Conservation (phyloP, 2,113 vertebrate genomes). For the Brachionichthys hirsutus region DNA sequence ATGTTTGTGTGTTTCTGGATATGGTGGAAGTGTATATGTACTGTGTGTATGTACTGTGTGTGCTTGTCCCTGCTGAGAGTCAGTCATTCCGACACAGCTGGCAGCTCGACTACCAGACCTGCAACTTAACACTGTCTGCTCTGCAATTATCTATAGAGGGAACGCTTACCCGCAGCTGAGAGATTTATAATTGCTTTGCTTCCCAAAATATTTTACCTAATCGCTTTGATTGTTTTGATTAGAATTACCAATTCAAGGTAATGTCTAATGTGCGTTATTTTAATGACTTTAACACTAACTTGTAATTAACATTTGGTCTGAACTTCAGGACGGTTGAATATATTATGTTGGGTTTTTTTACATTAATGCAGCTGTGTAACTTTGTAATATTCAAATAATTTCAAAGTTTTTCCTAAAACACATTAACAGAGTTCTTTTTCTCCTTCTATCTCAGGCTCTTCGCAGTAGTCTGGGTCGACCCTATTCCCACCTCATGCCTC, state of each 20-base stretch:
- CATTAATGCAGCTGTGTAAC: neutral
- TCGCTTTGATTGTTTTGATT: constrained; percentile 36
- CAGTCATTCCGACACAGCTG: constrained; percentile 65
- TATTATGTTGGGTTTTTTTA: constrained; percentile 6
- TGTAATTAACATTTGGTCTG: neutral
- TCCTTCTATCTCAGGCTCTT: constrained; percentile 31
- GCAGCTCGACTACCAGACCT: constrained; percentile 50
- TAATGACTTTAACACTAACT: constrained; percentile 28
- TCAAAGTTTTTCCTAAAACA: neutral
- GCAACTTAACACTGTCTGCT: constrained; percentile 43
- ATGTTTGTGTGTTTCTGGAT: constrained; percentile 23
- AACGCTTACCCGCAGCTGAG: constrained; percentile 34
- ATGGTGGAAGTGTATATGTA: constrained; percentile 5
- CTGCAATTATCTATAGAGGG: constrained; percentile 59
- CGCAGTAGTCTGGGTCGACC: constrained; percentile 59
- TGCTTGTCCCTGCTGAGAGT: constrained; percentile 59
- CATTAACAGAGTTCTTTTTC: constrained; percentile 6
- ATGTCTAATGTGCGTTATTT: too few relatives aligned
- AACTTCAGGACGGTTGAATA: neutral
- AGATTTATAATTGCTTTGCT: constrained; percentile 42
- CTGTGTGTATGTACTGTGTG: neutral
- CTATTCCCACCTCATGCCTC: constrained; percentile 72
- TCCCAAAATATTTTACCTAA: constrained; percentile 34
- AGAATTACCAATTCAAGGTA: constrained; percentile 32
- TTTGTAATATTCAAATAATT: constrained; percentile 16